phyloP scores from a whole-genome alignment of 1,140 invertebrate species.

The Macrosteles quadrilineatus region DNA sequence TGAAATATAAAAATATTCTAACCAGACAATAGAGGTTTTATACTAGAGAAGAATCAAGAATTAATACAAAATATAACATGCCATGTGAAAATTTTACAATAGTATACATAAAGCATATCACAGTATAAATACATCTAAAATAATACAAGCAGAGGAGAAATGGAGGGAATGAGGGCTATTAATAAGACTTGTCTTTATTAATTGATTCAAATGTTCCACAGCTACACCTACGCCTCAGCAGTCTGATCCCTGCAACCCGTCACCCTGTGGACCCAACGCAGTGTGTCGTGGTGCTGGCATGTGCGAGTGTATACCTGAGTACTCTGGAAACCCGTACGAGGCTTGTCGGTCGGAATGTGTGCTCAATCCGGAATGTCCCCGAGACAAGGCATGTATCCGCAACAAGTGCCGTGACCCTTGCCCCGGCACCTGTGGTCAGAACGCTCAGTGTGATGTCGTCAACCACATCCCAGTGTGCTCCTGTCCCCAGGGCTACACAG shows the following conservation, averaged over 20 bases:
- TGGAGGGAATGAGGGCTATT: no score
- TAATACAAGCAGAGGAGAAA: no score
- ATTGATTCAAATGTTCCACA: no score
- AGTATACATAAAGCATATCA: no score
- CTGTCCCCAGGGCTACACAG: constrained; percentile 64
- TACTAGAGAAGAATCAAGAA: no score
- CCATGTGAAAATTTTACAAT: no score
- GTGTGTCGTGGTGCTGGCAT: constrained; percentile 54
- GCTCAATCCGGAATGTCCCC: constrained; percentile 65
- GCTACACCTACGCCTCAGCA: constrained; percentile 30
- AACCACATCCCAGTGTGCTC: constrained; percentile 72
- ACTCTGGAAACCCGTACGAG: constrained; percentile 64
- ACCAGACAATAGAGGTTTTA: no score
- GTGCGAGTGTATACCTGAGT: constrained; percentile 67
- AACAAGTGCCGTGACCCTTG: constrained; percentile 75
- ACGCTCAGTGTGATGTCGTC: constrained; percentile 67
- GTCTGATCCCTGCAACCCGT: constrained; percentile 58
- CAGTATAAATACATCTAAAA: no score
- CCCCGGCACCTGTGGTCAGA: constrained; percentile 69
- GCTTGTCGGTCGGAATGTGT: constrained; percentile 72
- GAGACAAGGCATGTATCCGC: constrained; percentile 65
- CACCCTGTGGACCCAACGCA: constrained; percentile 71
- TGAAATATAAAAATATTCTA: no score
- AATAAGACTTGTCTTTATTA: no score
- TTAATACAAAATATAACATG: no score